phyloP scores from a whole-genome alignment of 2,888 invertebrate genomes.

The Leucophora obtusa region DNA sequence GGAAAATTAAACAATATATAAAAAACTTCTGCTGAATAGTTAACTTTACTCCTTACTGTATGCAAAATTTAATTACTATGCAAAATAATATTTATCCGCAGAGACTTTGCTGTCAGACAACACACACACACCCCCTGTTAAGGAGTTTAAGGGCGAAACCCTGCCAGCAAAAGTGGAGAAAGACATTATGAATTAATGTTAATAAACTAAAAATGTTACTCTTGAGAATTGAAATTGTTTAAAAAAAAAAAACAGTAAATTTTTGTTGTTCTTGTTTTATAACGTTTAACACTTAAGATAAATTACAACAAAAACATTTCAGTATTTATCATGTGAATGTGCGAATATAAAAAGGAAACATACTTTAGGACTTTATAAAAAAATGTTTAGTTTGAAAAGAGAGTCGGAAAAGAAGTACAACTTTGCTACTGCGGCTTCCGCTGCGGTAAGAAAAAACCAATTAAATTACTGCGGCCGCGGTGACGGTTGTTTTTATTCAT shows the following conservation, averaged over 20 bases:
- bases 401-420: too few relatives aligned
- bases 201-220: slow-evolving; percentile 45
- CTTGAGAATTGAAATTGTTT: slow-evolving; percentile 8
- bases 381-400: not conserved
- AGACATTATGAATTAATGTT: slow-evolving; percentile 31
- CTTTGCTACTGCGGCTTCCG: too few relatives aligned
- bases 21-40: too few relatives aligned
- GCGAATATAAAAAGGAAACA: not conserved
- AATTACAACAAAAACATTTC: slow-evolving; percentile 1
- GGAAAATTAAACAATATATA: not conserved
- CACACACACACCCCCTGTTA: not conserved
- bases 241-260: not conserved
- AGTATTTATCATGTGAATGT: not conserved
- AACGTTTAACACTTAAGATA: not conserved
- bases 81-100: slow-evolving; percentile 35
- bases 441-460: too few relatives aligned
- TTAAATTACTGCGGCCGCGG: too few relatives aligned
- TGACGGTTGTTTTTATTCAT: too few relatives aligned
- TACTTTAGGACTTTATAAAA: not conserved
- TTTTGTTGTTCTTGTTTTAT: not conserved
- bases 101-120: not conserved
- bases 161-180: not conserved
- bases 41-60: too few relatives aligned
- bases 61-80: too few relatives aligned
- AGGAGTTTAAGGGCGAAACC: not conserved